Conservation (phyloP, 2,888 invertebrate species). For the Erebia epiphron region DNA sequence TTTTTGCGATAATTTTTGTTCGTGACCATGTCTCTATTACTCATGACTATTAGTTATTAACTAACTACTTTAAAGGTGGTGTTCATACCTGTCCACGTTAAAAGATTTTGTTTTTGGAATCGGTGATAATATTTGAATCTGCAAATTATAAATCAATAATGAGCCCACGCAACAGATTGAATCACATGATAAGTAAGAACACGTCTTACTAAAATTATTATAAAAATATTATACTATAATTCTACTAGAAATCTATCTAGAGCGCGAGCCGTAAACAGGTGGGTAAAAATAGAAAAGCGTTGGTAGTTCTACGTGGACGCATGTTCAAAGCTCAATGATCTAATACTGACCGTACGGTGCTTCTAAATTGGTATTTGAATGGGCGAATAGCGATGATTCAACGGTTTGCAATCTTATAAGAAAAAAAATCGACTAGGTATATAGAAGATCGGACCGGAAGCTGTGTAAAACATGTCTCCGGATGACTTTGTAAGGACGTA, state of each 20-base stretch:
- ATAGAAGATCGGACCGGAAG: no score
- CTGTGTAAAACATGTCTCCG: neutral
- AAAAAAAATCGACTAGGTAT: no score
- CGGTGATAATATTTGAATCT: constrained; percentile 1
- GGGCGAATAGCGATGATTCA: constrained; percentile 10
- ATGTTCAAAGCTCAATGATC: constrained; percentile 26
- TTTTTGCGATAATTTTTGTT: no score
- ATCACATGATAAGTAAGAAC: constrained; percentile 13
- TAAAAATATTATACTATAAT: constrained; percentile 29
- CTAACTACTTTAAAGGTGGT: no score
- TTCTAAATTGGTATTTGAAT: constrained; percentile 14
- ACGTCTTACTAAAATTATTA: constrained; percentile 22
- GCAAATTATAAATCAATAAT: constrained; percentile 6
- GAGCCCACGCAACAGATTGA: neutral
- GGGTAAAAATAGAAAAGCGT: constrained; percentile 38
- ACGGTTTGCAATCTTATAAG: constrained; percentile 15
- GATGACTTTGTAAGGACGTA: neutral
- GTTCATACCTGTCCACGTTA: no score
- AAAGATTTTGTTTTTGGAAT: neutral
- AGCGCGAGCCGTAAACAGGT: constrained; percentile 39
- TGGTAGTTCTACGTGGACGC: constrained; percentile 28
- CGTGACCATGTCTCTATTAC: no score
- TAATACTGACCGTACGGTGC: neutral
- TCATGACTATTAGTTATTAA: no score
- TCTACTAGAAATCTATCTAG: constrained; percentile 35